phyloP scores from a whole-genome alignment of 2,888 invertebrate species.

The Gandaritis pyraliata region DNA sequence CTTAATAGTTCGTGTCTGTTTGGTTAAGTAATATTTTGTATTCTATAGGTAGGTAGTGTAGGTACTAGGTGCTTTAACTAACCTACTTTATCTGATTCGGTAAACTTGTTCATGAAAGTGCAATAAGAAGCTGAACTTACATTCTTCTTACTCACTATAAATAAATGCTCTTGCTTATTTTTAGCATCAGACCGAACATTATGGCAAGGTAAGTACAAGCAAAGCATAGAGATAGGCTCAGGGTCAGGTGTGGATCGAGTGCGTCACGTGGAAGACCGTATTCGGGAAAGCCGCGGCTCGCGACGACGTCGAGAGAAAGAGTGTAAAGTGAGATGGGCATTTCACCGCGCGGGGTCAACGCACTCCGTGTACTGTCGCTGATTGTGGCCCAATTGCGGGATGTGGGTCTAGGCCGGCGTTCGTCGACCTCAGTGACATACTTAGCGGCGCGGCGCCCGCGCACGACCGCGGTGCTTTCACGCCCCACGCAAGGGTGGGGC shows the following conservation, averaged over 20 bases:
- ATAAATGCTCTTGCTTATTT: neutral
- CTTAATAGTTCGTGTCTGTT: too few relatives aligned
- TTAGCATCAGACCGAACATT: constrained; percentile 3
- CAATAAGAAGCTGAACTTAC: too few relatives aligned
- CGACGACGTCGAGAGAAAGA: constrained; percentile 77
- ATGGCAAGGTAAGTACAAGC: neutral
- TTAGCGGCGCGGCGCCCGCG: constrained; percentile 74
- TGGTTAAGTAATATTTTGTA: too few relatives aligned
- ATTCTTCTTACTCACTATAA: too few relatives aligned
- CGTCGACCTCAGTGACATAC: constrained; percentile 83
- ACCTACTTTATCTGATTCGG: too few relatives aligned
- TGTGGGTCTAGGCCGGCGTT: constrained; percentile 85
- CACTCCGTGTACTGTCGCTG: constrained; percentile 82
- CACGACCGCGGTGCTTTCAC: constrained; percentile 78
- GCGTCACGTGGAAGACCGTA: constrained; percentile 44
- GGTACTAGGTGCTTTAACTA: too few relatives aligned
- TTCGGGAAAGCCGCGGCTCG: constrained; percentile 71
- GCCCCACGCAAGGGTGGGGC: constrained; percentile 70
- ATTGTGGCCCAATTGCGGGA: constrained; percentile 83
- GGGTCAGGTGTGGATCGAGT: constrained; percentile 25
- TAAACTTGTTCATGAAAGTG: too few relatives aligned
- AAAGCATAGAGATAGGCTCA: constrained; percentile 11
- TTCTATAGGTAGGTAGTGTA: too few relatives aligned
- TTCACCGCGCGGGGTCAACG: constrained; percentile 82
- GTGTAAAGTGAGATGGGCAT: constrained; percentile 82